Evolutionary conservation across 1,140 invertebrate species (phyloP), one percentile per base, ranked within the genome.

Genomic region (Meloidogyne exigua): DNA sequence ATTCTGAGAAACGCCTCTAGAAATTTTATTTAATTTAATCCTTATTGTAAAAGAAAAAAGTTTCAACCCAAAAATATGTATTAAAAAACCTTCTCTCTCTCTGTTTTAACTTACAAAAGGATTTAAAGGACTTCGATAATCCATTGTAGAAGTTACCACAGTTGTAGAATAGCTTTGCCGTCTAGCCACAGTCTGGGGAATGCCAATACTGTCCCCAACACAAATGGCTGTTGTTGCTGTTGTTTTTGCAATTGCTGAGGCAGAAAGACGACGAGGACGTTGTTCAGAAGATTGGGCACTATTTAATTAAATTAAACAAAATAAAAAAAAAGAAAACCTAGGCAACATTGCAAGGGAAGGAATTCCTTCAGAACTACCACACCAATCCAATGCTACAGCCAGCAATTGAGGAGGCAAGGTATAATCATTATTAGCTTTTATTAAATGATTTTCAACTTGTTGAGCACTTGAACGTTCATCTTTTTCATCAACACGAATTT

Each of bases 401-500:
- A 79, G 18, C 15, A 79, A 39, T 79, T 81, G 67, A n/a, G 77
- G 67, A 0, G 78, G 49, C 18, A 79, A 49, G 10, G 5, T 57
- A 57, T 57, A 2, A 57, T n/a, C 18, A 12, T 12, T n/a, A 57
- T n/a, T 57, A 57, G 49, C n/a, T 9, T 57, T 57, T n/a, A 57
- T 57, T 57, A 57, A 57, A 28, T 79, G 68, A 68, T 68, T 63
- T 36, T 79, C 79, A 9, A 79, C 49, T 9, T 81, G 49, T 26
- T 39, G 28, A 4, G 75, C 21, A 44, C 76, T 78, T 11, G 64
- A 36, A 12, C 49, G 78, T 68, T 78, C 76, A 39, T 78, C 76
- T 32, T 80, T 79, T 32, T 79, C 77, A 28, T 79, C 77, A 26
- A 80, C 78, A 15, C 77, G 78, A 44, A 79, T 79, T 80, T 79